These are phyloP conservation scores for Dicerorhinus sumatrensis DNA, from an alignment of 2,113 vertebrate genomes.

Conservation along the genomic window DNA sequence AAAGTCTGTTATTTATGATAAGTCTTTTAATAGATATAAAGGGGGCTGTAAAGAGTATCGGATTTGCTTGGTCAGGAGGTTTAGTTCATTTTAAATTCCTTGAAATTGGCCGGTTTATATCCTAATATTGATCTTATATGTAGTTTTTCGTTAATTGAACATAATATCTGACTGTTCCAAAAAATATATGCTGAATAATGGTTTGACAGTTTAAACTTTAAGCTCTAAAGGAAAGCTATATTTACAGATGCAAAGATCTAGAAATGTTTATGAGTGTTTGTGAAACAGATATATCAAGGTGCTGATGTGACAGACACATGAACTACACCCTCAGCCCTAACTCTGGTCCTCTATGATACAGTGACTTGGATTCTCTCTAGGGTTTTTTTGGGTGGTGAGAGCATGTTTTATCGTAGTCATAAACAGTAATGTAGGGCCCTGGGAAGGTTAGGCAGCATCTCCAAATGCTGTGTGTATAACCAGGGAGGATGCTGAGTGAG, in stretches of 20 bases:
- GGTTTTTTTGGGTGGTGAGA: not conserved
- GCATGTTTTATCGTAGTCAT: not conserved
- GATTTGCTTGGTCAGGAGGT: constrained; percentile 54
- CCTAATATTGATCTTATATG: constrained; percentile 3
- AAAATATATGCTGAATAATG: constrained; percentile 55
- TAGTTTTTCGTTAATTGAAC: constrained; percentile 58
- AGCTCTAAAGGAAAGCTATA: not conserved
- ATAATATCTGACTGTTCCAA: constrained; percentile 8
- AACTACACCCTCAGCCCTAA: not conserved
- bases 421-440: not conserved
- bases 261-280: not conserved
- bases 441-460: not conserved
- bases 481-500: not conserved
- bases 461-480: not conserved
- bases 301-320: not conserved
- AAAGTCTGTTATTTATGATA: constrained; percentile 56
- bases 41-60: constrained; percentile 10
- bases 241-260: not conserved
- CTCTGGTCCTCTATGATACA: not conserved
- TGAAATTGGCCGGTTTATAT: constrained; percentile 8
- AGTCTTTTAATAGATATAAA: constrained; percentile 53
- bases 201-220: constrained; percentile 28
- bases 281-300: not conserved
- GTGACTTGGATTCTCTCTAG: not conserved
- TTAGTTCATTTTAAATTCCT: constrained; percentile 58